These are phyloP conservation scores for Philhelius pedissequus DNA, from an alignment of 2,888 invertebrate genomes.

Conservation along the genomic window DNA sequence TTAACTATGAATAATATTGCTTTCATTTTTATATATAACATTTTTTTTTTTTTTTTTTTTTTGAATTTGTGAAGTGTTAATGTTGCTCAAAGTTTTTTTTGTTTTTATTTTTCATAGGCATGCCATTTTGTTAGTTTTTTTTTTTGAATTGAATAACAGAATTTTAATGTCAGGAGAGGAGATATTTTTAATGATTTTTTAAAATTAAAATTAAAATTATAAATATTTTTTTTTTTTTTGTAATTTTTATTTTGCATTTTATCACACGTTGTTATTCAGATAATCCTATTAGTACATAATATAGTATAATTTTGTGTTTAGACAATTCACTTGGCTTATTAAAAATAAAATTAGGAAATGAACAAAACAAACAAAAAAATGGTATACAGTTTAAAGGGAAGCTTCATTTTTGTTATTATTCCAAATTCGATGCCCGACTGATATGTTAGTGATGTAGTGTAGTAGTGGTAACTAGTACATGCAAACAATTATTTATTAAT, in stretches of 20 bases:
- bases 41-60: slow-evolving; percentile 59
- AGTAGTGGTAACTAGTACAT: slow-evolving; percentile 44
- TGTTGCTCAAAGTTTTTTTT: slow-evolving; percentile 65
- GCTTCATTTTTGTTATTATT: slow-evolving; percentile 22
- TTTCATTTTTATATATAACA: slow-evolving; percentile 70
- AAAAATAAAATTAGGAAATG: not conserved
- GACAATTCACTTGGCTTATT: slow-evolving; percentile 58
- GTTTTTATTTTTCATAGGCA: slow-evolving; percentile 43
- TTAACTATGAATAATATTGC: slow-evolving; percentile 79
- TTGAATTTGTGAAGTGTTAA: slow-evolving; percentile 71
- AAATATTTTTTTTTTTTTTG: not conserved
- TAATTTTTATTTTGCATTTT: slow-evolving; percentile 6
- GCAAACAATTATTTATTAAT: slow-evolving; percentile 47
- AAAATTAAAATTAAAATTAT: not conserved
- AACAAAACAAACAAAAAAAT: not conserved
- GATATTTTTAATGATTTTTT: not conserved
- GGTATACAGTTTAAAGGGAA: slow-evolving; percentile 22
- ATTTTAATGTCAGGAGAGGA: not conserved
- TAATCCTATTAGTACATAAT: slow-evolving; percentile 31
- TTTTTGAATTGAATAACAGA: slow-evolving; percentile 12
- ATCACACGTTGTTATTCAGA: slow-evolving; percentile 53
- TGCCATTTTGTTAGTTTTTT: slow-evolving; percentile 25
- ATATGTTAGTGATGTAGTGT: slow-evolving; percentile 67
- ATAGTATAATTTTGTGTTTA: slow-evolving; percentile 10
- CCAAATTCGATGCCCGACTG: slow-evolving; percentile 66